Base-by-base conservation (phyloP, 2,113 vertebrate species). In the Anoura caudifer region DNA sequence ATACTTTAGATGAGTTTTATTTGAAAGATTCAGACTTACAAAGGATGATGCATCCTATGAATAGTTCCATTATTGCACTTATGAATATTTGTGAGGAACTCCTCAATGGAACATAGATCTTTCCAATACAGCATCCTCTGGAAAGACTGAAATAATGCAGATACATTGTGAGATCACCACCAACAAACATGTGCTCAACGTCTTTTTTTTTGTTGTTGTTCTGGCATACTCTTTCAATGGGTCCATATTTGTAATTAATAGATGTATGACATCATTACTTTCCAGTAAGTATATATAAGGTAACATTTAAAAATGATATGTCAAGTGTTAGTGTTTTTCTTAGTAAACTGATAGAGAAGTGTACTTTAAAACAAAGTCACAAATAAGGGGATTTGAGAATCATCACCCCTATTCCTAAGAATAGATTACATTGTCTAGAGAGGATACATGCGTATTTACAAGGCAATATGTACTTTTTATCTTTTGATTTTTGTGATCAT, bases 1-100 rank as follows among this genome's bases (percentile, higher is more conserved):
- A 76, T 96, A 76, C 45, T 77, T 94, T n/a, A 92, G 59, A 77
- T 92, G 36, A 96, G 38, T 86, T 97, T 97, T 89, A 83, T 88
- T 85, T 91, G 63, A 93, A 56, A 83, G 41, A 83, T 90, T 96
- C 87, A 76, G 93, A 82, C 91, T 91, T 70, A 88, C 56, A 94
- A 81, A 90, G 11, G 28, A 28, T 75, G 86, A 80, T 97, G 17
- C 10, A 69, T 84, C 56, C n/a, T 87, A 33, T 76, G 26, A 93
- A 47, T 81, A 75, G 36, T 65, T 93, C 76, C 45, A 80, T 69
- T 91, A 59, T 80, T 47, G 16, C 38, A 93, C 0, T 87, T 93
- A 95, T 43, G 36, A 65, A 52, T 93, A 16, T 89, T 76, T 87
- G 36, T 94, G 67, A 93, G 33, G 70, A 91, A 83, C 12, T 91